Conservation (phyloP, 2,797 vertebrate species). For the Gobionotothen gibberifrons region DNA sequence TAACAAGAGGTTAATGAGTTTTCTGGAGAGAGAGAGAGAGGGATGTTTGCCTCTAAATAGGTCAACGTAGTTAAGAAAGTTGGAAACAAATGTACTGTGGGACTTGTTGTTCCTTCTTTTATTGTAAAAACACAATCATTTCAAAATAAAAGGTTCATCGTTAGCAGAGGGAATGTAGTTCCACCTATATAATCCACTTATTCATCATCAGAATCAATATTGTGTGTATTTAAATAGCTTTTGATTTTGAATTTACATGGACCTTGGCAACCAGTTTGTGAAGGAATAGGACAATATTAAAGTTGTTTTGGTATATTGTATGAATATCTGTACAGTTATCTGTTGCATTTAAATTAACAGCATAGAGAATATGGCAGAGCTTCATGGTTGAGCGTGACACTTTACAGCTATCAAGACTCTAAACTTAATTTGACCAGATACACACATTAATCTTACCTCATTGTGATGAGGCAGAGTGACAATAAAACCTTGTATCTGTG, state of each 20-base stretch:
- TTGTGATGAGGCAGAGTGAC: constrained; percentile 12
- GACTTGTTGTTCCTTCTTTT: not conserved
- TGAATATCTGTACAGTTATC: not conserved
- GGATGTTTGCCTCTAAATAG: not conserved
- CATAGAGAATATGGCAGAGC: constrained; percentile 5
- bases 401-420: not conserved
- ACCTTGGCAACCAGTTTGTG: not conserved
- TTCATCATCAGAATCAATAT: not conserved
- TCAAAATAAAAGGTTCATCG: constrained; percentile 1
- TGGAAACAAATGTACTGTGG: not conserved
- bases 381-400: constrained; percentile 1
- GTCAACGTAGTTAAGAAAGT: not conserved
- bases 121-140: constrained; percentile 6
- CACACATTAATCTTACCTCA: not conserved
- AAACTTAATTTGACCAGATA: constrained; percentile 18
- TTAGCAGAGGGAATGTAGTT: not conserved
- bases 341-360: not conserved
- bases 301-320: not conserved
- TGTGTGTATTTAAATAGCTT: not conserved
- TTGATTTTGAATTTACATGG: not conserved
- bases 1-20: constrained; percentile 2
- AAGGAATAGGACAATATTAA: not conserved
- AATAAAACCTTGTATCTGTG: not conserved
- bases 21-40: constrained; percentile 3
- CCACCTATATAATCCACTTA: not conserved